Evolutionary conservation across 2,888 invertebrate species (phyloP).

Genomic region (Clitarchus hookeri): DNA sequence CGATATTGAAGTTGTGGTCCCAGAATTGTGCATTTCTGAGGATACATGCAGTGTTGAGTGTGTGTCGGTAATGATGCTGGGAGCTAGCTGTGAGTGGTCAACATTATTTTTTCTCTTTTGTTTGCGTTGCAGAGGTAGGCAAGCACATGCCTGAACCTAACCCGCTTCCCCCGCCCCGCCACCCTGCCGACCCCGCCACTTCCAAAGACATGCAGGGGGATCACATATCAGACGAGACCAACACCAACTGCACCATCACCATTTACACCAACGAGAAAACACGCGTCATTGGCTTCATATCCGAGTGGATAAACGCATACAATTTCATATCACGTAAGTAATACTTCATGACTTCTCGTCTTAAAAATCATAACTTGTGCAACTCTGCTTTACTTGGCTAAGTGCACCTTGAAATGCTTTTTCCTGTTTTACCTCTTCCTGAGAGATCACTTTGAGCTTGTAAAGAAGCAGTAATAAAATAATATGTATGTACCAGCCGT

Average conservation of each 20-base stretch:
- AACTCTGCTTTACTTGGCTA: too few relatives aligned
- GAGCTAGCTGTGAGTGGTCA: not conserved
- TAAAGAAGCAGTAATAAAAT: too few relatives aligned
- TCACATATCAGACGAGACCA: constrained; percentile 46
- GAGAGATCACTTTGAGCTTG: too few relatives aligned
- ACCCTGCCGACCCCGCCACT: constrained; percentile 47
- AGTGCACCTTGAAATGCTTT: too few relatives aligned
- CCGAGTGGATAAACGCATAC: constrained; percentile 72
- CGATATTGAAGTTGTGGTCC: too few relatives aligned
- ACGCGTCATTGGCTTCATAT: constrained; percentile 66
- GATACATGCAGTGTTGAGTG: not conserved
- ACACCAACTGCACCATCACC: constrained; percentile 58
- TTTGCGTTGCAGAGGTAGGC: constrained; percentile 38
- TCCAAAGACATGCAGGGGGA: constrained; percentile 54
- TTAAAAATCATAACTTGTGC: not conserved
- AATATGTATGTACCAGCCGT: too few relatives aligned
- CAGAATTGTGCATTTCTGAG: too few relatives aligned
- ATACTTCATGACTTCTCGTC: too few relatives aligned
- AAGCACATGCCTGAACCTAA: constrained; percentile 32
- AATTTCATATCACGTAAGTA: constrained; percentile 72
- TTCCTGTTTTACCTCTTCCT: too few relatives aligned
- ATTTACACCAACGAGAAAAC: constrained; percentile 56
- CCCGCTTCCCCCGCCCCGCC: constrained; percentile 49
- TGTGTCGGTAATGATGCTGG: not conserved
- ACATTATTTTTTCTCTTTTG: constrained; percentile 30